phyloP scores from a whole-genome alignment of 2,797 vertebrate species.

The Gephyroberyx darwinii region DNA sequence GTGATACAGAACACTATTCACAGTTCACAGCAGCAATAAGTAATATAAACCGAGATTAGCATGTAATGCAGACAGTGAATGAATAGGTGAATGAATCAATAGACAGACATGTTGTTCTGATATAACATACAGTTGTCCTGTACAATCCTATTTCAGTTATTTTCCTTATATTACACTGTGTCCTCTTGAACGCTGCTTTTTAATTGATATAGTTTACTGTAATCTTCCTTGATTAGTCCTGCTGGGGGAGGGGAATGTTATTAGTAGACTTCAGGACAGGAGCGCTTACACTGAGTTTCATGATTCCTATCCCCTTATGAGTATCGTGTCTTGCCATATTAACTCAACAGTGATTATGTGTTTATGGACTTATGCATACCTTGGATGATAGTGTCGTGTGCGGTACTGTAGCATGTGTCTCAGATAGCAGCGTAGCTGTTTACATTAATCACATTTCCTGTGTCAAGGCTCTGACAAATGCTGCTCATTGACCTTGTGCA shows the following conservation, averaged over 20 bases:
- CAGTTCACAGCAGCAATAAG: background rate
- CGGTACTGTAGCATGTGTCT: conserved; percentile 5
- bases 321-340: background rate
- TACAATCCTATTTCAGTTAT: too few relatives aligned
- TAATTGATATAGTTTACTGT: background rate
- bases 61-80: background rate
- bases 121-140: too few relatives aligned
- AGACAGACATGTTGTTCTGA: too few relatives aligned
- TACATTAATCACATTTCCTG: conserved; percentile 41
- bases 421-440: conserved; percentile 26
- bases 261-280: background rate
- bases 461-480: conserved; percentile 49
- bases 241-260: background rate
- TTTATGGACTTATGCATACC: background rate
- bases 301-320: background rate
- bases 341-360: background rate
- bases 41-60: background rate
- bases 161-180: too few relatives aligned
- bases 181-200: too few relatives aligned
- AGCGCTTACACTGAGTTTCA: background rate
- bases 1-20: background rate
- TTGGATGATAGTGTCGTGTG: background rate
- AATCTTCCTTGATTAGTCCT: background rate
- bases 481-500: conserved; percentile 53
- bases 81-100: background rate